Base-by-base conservation (phyloP, 2,797 vertebrate genomes). In the Rallus crepitans region DNA sequence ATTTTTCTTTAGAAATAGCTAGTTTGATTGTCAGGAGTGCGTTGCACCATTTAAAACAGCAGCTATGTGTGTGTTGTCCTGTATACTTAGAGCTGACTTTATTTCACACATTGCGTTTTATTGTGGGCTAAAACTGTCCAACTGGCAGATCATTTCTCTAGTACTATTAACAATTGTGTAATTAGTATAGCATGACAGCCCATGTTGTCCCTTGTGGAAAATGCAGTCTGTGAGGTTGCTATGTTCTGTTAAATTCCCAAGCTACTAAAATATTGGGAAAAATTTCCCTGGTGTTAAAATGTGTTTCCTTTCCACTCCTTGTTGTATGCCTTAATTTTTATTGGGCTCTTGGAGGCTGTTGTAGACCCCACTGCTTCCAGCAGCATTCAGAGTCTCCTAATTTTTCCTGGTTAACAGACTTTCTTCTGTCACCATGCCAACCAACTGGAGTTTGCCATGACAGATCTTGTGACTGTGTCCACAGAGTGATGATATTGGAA, bases 101-200 rank as follows among this genome's bases (percentile, higher is more conserved):
- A 6, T 35, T 83, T 90, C 40, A 27, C 47, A 27, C 14, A 5
- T 27, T 35, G 24, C 28, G 6, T 33, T 82, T 87, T 55, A 45
- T 6, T 72, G 55, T 64, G 75, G 39, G 78, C 48, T 90, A 13
- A 56, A 39, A n/a, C 77, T 95, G 70, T 56, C 84, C 87, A 79
- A 19, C 28, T 75, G 83, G 66, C 73, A 72, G 25, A 68, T 89
- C 14, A 24, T 53, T 90, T 73, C 61, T 78, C 39, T 56, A 61
- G 19, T 21, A 8, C 47, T 64, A 16, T 65, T 71, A 89, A 68
- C 37, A 63, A 39, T 60, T 88, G n/a, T 68, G 13, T 75, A 68
- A 83, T 87, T 84, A 87, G 9, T 21, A 31, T 25, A 65, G 28
- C 23, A n/a, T 47, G 39, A 37, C n/a, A 87, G 20, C 31, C n/a